phyloP scores from a whole-genome alignment of 2,113 vertebrate species.

The Anguilla rostrata region DNA sequence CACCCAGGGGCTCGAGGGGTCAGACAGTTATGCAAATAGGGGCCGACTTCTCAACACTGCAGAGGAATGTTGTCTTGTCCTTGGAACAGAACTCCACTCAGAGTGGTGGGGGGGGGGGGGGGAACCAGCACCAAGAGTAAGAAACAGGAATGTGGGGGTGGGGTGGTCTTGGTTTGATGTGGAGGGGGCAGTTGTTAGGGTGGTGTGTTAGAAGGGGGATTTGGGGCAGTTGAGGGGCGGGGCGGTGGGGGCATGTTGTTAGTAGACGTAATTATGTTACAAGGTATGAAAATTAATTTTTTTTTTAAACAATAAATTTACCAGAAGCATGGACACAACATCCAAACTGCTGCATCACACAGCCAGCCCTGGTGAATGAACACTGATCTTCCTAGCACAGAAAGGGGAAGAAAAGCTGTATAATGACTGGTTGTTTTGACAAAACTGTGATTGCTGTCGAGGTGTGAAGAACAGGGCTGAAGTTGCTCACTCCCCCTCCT shows the following conservation, averaged over 20 bases:
- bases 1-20: neutral
- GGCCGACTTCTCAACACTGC: neutral
- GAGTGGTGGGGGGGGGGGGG: too few species aligned
- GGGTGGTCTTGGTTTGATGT: too few species aligned
- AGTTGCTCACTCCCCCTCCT: constrained; percentile 32
- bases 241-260: too few species aligned
- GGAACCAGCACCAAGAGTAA: neutral
- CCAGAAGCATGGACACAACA: neutral
- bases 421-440: constrained; percentile 48
- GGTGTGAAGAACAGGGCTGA: constrained; percentile 35
- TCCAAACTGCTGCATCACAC: neutral
- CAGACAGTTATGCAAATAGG: neutral
- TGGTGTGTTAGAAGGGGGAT: too few species aligned
- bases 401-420: constrained; percentile 49
- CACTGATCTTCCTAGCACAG: neutral
- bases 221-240: too few species aligned
- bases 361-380: too few species aligned
- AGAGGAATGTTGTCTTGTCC: neutral
- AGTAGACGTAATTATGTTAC: too few species aligned
- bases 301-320: neutral
- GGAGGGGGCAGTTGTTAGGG: too few species aligned
- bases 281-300: too few species aligned
- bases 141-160: too few species aligned
- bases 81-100: neutral
- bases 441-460: constrained; percentile 37